These are phyloP conservation scores for Pangasius larnaudii DNA, from an alignment of 2,797 vertebrate genomes.

Conservation along the genomic window DNA sequence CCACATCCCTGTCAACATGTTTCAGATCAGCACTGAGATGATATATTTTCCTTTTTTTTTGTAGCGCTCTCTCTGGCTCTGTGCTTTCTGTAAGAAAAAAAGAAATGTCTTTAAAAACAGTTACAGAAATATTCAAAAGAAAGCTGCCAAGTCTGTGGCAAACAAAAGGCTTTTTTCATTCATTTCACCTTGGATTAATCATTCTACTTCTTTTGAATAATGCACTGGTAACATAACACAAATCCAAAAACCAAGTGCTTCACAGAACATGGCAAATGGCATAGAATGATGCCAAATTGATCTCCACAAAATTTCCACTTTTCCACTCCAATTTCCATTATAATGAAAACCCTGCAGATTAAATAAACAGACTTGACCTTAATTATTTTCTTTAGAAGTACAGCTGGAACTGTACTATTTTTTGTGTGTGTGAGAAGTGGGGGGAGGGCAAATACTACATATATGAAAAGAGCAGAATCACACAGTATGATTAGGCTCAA, in stretches of 20 bases:
- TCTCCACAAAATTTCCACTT: not conserved
- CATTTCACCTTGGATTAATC: not conserved
- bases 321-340: not conserved
- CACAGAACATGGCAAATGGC: not conserved
- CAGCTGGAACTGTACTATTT: not conserved
- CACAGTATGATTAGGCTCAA: not conserved
- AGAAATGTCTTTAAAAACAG: not conserved
- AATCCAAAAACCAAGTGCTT: slow-evolving; percentile 3
- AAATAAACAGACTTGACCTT: not conserved
- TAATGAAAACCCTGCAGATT: slow-evolving; percentile 3
- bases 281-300: not conserved
- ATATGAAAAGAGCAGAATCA: not conserved
- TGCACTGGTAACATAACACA: slow-evolving; percentile 5
- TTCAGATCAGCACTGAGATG: slow-evolving; percentile 5
- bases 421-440: too few relatives aligned
- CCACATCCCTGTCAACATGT: not conserved
- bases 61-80: not conserved
- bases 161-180: not conserved
- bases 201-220: not conserved
- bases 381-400: not conserved
- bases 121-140: not conserved
- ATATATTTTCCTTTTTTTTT: slow-evolving; percentile 8
- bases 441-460: too few relatives aligned
- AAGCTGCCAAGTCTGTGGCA: not conserved
- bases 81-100: not conserved